phyloP scores from a whole-genome alignment of 2,888 invertebrate genomes.

The Spodoptera exigua region DNA sequence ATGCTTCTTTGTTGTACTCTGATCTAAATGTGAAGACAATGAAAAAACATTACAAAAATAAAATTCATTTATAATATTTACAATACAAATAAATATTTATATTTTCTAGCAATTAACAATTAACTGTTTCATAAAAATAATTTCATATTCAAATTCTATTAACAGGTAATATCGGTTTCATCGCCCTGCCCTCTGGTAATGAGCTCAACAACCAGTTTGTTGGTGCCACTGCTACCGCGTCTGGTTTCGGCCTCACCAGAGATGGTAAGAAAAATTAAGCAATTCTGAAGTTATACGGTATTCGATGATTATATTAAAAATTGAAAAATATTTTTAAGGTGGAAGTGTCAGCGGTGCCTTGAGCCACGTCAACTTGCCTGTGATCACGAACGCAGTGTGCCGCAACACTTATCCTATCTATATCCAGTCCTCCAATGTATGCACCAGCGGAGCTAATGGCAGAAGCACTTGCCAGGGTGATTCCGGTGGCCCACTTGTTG shows the following conservation, averaged over 20 bases:
- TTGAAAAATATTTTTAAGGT: constrained; percentile 37
- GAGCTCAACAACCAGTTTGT: constrained; percentile 57
- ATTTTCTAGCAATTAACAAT: no score
- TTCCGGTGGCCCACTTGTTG: constrained; percentile 76
- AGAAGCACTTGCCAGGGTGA: constrained; percentile 71
- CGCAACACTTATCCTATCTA: constrained; percentile 55
- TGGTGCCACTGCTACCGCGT: constrained; percentile 59
- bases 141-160: background rate
- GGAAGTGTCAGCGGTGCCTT: constrained; percentile 50
- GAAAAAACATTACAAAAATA: constrained; percentile 12
- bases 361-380: constrained; percentile 62
- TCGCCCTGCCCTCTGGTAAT: constrained; percentile 62
- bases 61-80: no score
- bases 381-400: constrained; percentile 68
- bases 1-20: constrained; percentile 60
- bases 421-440: constrained; percentile 70
- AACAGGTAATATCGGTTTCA: constrained; percentile 58
- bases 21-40: no score
- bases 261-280: constrained; percentile 51
- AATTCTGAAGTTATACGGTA: no score
- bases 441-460: constrained; percentile 66
- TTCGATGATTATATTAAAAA: no score
- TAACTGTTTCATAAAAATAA: no score
- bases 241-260: constrained; percentile 67
- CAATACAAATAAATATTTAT: no score